A percentile compares a stretch with the other conserved stretches of the same genome.
Evolutionary conservation across 2,113 vertebrate species (phyloP).

Genomic region (Notothenia coriiceps): DNA sequence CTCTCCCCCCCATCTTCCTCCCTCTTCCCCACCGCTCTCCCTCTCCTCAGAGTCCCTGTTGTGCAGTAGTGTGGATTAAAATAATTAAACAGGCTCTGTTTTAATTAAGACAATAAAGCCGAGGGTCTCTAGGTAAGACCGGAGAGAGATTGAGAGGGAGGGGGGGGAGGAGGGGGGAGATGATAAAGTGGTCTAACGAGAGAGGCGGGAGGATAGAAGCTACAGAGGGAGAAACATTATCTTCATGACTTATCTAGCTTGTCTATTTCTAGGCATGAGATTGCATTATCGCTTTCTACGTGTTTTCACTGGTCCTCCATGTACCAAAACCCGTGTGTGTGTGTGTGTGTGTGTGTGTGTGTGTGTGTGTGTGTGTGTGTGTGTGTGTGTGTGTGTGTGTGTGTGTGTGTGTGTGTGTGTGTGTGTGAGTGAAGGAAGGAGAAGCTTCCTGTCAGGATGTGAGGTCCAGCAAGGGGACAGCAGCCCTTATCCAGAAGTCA

Average conservation of each 20-base stretch:
- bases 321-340: neutral
- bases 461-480: no score
- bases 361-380: constrained; percentile 5
- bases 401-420: constrained; percentile 6
- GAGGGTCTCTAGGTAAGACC: constrained; percentile 77
- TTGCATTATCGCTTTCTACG: constrained; percentile 54
- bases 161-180: constrained; percentile 6
- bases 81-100: constrained; percentile 85
- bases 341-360: neutral
- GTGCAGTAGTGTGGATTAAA: constrained; percentile 82
- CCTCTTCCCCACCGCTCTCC: constrained; percentile 30
- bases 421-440: constrained; percentile 36
- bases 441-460: no score
- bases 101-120: constrained; percentile 85
- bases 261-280: constrained; percentile 61
- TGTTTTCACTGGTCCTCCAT: constrained; percentile 49
- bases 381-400: neutral
- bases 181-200: constrained; percentile 75
- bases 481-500: no score
- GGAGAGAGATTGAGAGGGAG: constrained; percentile 63
- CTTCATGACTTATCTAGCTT: constrained; percentile 71
- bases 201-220: constrained; percentile 73
- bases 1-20: neutral
- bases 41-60: constrained; percentile 75
- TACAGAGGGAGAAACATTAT: constrained; percentile 73